Evolutionary conservation across 2,797 vertebrate species (phyloP).

Genomic region (Sebastes itinus): DNA sequence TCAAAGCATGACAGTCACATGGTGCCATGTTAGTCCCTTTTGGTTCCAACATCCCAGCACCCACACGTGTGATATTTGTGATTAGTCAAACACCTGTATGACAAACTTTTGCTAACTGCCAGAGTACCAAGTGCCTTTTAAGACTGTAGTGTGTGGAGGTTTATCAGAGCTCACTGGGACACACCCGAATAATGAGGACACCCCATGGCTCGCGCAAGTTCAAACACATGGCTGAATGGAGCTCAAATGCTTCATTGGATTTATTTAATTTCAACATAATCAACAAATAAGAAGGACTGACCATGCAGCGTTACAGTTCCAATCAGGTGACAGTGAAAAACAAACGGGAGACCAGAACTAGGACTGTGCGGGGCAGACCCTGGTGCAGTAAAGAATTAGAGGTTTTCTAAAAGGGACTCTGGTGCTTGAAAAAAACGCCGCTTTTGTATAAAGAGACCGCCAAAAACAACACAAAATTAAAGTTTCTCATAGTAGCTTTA

Average conservation of each 20-base stretch:
- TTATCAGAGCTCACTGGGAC: too few relatives aligned
- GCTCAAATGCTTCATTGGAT: neutral
- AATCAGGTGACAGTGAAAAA: too few relatives aligned
- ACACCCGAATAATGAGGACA: too few relatives aligned
- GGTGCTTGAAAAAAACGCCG: fast-evolving
- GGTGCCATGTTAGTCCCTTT: neutral
- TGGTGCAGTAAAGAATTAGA: fast-evolving
- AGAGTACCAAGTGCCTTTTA: neutral
- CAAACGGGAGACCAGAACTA: too few relatives aligned
- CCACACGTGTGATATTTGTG: neutral
- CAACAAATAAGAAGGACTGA: neutral
- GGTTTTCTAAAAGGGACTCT: neutral
- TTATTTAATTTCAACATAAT: neutral
- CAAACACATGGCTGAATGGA: neutral
- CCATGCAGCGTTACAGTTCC: neutral
- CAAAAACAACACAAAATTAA: neutral
- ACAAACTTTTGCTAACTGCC: neutral
- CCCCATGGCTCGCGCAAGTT: too few relatives aligned
- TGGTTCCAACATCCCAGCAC: neutral
- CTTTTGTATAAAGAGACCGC: neutral
- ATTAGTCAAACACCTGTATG: neutral
- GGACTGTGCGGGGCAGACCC: too few relatives aligned
- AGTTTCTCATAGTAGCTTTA: neutral
- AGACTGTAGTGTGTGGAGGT: neutral
- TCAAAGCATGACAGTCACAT: neutral